Percentiles rank a stretch among this genome's conserved stretches.
These are phyloP conservation scores for Neuroterus valhalla DNA, from an alignment of 1,140 invertebrate genomes.

Conservation along the genomic window DNA sequence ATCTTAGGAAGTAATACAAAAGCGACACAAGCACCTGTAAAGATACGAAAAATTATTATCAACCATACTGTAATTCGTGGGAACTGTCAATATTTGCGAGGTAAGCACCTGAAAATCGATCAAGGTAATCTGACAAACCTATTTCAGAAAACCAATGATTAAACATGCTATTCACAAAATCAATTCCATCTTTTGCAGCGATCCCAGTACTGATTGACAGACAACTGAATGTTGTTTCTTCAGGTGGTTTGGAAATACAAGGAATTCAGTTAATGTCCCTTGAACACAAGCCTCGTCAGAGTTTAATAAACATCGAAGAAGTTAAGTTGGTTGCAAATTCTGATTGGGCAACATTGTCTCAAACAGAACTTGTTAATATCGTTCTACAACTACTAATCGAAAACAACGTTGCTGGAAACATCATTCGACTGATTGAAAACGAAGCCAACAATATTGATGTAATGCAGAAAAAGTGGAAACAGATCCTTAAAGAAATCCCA, in stretches of 20 bases:
- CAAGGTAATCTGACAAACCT: no score
- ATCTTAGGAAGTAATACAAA: conserved; percentile 83
- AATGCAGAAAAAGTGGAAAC: background rate
- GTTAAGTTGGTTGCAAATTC: background rate
- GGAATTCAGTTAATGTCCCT: conserved; percentile 87
- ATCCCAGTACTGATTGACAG: conserved; percentile 73
- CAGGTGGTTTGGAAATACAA: conserved; percentile 87
- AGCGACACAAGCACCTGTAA: conserved; percentile 85
- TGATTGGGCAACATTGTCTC: background rate
- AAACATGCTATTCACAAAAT: background rate
- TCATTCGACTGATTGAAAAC: background rate
- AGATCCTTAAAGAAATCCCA: background rate
- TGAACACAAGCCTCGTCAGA: conserved; percentile 77
- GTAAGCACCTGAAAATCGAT: no score
- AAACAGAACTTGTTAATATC: background rate
- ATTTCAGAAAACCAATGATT: no score
- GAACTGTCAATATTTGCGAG: no score
- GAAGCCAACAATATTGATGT: background rate
- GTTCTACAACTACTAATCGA: background rate
- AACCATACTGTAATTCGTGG: no score
- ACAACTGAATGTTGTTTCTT: conserved; percentile 66
- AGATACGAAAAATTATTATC: conserved; percentile 83
- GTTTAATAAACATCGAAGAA: conserved; percentile 79
- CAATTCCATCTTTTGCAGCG: conserved; percentile 37
- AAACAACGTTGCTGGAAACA: background rate